Evolutionary conservation across 1,140 invertebrate species (phyloP), one percentile per base, ranked within the genome.

Genomic region (Bombus sylvicola): DNA sequence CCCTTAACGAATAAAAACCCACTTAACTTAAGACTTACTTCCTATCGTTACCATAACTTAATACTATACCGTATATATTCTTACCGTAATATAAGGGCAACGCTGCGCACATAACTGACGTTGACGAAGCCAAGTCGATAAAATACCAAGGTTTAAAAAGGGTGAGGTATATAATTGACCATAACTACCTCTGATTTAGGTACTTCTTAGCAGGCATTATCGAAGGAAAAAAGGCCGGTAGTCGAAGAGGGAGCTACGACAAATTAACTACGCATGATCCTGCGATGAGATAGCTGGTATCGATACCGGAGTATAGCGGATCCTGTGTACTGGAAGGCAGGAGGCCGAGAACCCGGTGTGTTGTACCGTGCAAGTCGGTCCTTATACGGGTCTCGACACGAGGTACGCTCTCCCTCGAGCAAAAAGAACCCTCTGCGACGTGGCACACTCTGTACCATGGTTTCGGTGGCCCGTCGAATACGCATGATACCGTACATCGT

Each of bases 311-410:
- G 64, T 80, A 78, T 78, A 78, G 53, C 76, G 37, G 59, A 64
- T 64, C 59, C 37, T 34, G 59, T 64, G 39, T 78, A 57, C 78
- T 53, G 41, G 78, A 81, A 71, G 39, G 69, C 80, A 81, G 10
- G 53, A n/a, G 66, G 31, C 31, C 39, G 31, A 53, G 64, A 79
- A 71, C 18, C 68, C 34, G 64, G 37, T 74, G 68, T 72, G 47
- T 73, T 72, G 79, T 78, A 83, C 39, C 39, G 76, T 83, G 83
- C 78, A 84, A 88, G 81, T 78, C 84, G 81, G 71, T 43, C 91
- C 91, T 92, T 91, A 90, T 91, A 92, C 84, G 90, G 90, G 69
- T 53, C 47, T 72, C 69, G 37, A 82, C 85, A 68, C 81, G 64
- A 85, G 59, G 47, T 47, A 82, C 78, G 73, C 71, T 81, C 74